phyloP scores from a whole-genome alignment of 2,888 invertebrate genomes.

The Isoperla grammatica region DNA sequence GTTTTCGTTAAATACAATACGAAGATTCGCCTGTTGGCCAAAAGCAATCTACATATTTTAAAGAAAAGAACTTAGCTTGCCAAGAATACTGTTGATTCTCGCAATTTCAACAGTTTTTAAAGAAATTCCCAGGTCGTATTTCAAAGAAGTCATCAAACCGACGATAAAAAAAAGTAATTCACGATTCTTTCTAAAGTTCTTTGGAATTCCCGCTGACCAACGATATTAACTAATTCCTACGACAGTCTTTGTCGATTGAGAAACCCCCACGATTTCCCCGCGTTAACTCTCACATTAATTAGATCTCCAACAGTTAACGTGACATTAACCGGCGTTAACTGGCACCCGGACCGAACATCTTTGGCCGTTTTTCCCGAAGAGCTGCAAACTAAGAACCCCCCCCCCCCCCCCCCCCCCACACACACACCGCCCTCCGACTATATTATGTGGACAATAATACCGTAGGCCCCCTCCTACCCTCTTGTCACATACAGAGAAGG shows the following conservation, averaged over 20 bases:
- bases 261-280: neutral
- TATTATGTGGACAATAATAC: slow-evolving; percentile 11
- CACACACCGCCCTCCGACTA: neutral
- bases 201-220: no score
- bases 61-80: no score
- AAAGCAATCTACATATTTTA: no score
- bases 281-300: slow-evolving; percentile 12
- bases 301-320: slow-evolving; percentile 9
- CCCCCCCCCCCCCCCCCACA: neutral
- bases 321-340: slow-evolving; percentile 7
- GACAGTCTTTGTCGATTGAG: neutral
- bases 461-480: neutral
- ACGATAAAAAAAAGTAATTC: no score
- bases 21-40: no score
- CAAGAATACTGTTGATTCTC: no score
- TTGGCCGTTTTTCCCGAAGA: neutral
- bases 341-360: neutral
- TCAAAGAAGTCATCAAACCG: no score
- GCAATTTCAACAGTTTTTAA: no score
- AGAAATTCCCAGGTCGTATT: no score
- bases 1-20: no score
- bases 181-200: no score
- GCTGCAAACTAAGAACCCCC: slow-evolving; percentile 4
- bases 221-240: no score
- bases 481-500: slow-evolving; percentile 24